A percentile compares a stretch with the other conserved stretches of the same genome.
Evolutionary conservation across 2,888 invertebrate species (phyloP).

Genomic region (Thecophora atra): DNA sequence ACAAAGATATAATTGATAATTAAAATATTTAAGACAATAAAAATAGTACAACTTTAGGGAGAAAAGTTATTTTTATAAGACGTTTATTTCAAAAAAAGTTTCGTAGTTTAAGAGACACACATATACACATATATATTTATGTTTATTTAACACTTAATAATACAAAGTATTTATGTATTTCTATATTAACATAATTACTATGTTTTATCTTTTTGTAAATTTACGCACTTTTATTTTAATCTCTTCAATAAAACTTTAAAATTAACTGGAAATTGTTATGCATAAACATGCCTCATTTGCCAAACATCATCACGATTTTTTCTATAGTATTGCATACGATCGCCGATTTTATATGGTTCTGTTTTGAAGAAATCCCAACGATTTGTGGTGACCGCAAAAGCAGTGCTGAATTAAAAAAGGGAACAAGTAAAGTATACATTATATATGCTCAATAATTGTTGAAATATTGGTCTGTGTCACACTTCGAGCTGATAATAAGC

Average conservation of each 20-base stretch:
- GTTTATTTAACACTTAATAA: not conserved
- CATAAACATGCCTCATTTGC: slow-evolving; percentile 56
- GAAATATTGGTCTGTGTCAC: no score
- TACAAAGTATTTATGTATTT: not conserved
- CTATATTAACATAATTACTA: not conserved
- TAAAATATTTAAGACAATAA: not conserved
- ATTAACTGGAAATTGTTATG: slow-evolving; percentile 45
- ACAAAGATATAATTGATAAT: not conserved
- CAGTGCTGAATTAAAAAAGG: slow-evolving; percentile 53
- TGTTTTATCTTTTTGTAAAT: slow-evolving; percentile 47
- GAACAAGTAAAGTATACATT: not conserved
- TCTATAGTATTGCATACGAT: slow-evolving; percentile 58
- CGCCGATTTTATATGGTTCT: slow-evolving; percentile 53
- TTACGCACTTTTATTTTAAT: slow-evolving; percentile 45
- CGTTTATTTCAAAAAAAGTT: no score
- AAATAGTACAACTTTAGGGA: no score
- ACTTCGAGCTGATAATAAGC: no score
- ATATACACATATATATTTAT: no score
- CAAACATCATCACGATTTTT: slow-evolving; percentile 45
- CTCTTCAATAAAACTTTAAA: slow-evolving; percentile 17
- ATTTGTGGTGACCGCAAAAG: slow-evolving; percentile 56
- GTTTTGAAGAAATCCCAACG: slow-evolving; percentile 61
- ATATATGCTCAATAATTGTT: slow-evolving; percentile 11
- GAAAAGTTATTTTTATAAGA: no score
- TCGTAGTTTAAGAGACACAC: no score